Percentiles rank a stretch among this genome's conserved stretches.
phyloP scores from a whole-genome alignment of 1,140 invertebrate genomes.

The Meloidogyne exigua region DNA sequence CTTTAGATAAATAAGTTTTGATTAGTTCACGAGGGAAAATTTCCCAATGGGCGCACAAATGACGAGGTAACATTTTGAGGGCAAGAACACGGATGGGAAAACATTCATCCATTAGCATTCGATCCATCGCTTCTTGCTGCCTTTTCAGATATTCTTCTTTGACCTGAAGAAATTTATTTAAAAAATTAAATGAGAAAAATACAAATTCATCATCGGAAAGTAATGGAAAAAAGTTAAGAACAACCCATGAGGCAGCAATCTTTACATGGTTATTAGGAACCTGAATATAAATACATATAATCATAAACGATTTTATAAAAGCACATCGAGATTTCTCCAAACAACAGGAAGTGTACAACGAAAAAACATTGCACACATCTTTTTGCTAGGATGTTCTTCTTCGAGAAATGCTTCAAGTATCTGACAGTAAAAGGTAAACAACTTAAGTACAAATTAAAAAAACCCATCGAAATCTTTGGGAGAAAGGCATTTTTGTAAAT shows the following conservation, averaged over 20 bases:
- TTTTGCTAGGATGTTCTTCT: conserved; percentile 26
- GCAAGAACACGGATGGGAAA: conserved; percentile 33
- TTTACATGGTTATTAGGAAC: conserved; percentile 32
- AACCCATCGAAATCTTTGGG: conserved; percentile 35
- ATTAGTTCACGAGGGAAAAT: conserved; percentile 31
- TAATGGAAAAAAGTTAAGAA: conserved; percentile 32
- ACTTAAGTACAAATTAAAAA: not conserved
- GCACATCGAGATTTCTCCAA: conserved; percentile 26
- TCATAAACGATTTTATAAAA: conserved; percentile 9
- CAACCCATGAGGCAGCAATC: conserved; percentile 18
- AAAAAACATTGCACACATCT: conserved; percentile 28
- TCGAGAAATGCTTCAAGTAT: conserved; percentile 24
- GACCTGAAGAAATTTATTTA: not conserved
- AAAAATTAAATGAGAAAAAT: conserved; percentile 10
- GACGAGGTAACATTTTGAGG: conserved; percentile 20
- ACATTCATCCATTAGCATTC: conserved; percentile 35
- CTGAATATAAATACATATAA: conserved; percentile 9
- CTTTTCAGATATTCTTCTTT: conserved; percentile 28
- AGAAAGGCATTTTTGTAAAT: not conserved
- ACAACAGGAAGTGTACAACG: conserved; percentile 28
- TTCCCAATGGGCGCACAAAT: conserved; percentile 31
- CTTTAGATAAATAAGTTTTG: conserved; percentile 25
- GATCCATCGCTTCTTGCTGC: conserved; percentile 24
- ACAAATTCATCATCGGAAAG: conserved; percentile 32
- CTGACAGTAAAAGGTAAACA: conserved; percentile 14